Evolutionary conservation across 1,140 invertebrate genomes (phyloP), one percentile per base, ranked within the genome.

Genomic region (Neuroterus valhalla): DNA sequence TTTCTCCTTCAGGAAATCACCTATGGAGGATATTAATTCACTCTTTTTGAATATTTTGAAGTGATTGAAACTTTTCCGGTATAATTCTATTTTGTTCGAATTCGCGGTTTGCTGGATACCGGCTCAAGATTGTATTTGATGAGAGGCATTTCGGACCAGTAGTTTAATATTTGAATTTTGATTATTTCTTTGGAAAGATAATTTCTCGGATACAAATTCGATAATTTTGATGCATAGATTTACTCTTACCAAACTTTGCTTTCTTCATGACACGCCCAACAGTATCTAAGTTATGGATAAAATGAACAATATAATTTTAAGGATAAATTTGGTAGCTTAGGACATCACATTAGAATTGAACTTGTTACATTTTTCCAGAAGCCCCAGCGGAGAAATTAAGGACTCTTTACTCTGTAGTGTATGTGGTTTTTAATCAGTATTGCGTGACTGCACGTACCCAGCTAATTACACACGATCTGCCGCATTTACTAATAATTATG

Each of bases 401-500:
- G 19, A 4, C 10, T 48, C n/a, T 55, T 14, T 12, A 15, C 2
- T 12, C 3, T 8, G 11, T 31, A 38, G 23, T 31, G 23, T 14
- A 31, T 62, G 31, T 62, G 3, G 55, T 62, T 31, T n/a, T 23
- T 26, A n/a, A 62, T 62, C 55, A 62, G 55, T 62, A 62, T 38
- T 38, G 31, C 26, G 12, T 31, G 55, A 62, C 21, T 26, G 5
- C 55, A 62, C 14, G 55, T 23, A 62, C 31, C 55, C 31, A 62
- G 15, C 55, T 62, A 62, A 62, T 62, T 38, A 62, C 55, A 31
- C 26, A 31, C 77, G 45, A 67, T 23, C 23, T 50, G 44, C 68
- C 52, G 68, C 55, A 71, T 72, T 69, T 46, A 68, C 70, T 70
- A 62, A 81, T 82, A 79, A 82, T 82, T 82, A 82, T 81, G 78